Conservation (phyloP, 2,113 vertebrate species). For the Pluvianellus socialis region DNA sequence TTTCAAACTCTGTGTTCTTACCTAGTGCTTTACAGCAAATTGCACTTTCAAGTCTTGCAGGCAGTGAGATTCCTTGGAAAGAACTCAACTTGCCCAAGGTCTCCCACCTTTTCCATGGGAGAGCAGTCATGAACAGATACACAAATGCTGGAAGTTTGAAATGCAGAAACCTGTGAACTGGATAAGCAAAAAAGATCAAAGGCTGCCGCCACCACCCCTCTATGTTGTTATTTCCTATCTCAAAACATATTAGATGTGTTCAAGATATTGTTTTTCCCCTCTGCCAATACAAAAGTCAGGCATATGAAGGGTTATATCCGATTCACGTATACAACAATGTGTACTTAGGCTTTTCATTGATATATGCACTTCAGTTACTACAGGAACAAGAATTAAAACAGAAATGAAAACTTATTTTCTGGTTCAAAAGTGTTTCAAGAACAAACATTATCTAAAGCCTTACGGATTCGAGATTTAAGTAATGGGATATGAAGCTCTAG, state of each 20-base stretch:
- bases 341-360: not conserved
- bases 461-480: not conserved
- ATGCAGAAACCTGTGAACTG: not conserved
- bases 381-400: not conserved
- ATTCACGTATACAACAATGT: not conserved
- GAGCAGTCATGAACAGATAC: conserved; percentile 1
- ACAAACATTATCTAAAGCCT: not conserved
- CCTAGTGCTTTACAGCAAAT: conserved; percentile 50
- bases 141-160: conserved; percentile 41
- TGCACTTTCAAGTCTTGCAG: conserved; percentile 47
- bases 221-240: not conserved
- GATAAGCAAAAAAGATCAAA: conserved; percentile 14
- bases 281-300: not conserved
- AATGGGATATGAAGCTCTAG: not conserved
- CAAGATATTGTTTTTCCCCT: conserved; percentile 9
- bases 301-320: not conserved
- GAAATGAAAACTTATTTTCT: not conserved
- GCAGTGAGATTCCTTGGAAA: conserved; percentile 25
- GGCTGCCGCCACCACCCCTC: not conserved
- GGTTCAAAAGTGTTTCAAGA: not conserved
- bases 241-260: not conserved
- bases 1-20: conserved; percentile 56
- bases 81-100: conserved; percentile 5
- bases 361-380: not conserved
- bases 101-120: not conserved